Percentiles rank a stretch among this genome's conserved stretches.
phyloP scores from a whole-genome alignment of 2,797 vertebrate species.

The Peromyscus nudipes region DNA sequence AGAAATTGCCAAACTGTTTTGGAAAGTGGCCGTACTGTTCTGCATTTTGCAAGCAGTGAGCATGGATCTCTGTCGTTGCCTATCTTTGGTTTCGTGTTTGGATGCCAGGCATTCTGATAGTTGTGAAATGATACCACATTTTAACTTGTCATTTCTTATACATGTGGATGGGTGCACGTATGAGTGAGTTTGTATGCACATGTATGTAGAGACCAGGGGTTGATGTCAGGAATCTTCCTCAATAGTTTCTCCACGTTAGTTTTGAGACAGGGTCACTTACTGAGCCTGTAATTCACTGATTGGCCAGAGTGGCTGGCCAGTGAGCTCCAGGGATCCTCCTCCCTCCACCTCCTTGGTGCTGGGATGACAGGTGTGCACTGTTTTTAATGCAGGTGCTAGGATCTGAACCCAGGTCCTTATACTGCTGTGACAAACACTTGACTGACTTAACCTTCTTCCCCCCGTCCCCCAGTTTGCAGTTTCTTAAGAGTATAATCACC shows the following conservation, averaged over 20 bases:
- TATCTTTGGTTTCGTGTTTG: background rate
- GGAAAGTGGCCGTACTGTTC: background rate
- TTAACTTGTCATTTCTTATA: background rate
- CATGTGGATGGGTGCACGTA: background rate
- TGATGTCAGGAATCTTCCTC: background rate
- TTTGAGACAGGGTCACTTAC: background rate
- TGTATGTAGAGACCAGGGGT: background rate
- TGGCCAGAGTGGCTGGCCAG: background rate
- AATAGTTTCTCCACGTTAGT: background rate
- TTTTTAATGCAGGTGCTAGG: background rate
- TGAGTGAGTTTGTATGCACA: background rate
- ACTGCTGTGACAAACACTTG: too few species aligned
- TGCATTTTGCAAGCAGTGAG: background rate
- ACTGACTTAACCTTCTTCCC: background rate
- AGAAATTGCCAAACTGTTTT: background rate
- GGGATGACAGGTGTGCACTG: background rate
- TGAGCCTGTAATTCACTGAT: background rate
- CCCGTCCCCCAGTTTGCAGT: background rate
- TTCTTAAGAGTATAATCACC: background rate
- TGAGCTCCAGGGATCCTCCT: background rate
- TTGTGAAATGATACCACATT: background rate
- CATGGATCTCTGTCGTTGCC: background rate
- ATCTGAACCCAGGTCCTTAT: background rate
- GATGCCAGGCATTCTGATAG: background rate
- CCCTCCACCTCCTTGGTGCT: background rate